Evolutionary conservation across 2,888 invertebrate genomes (phyloP).

Genomic region (Lomographa bimaculata): DNA sequence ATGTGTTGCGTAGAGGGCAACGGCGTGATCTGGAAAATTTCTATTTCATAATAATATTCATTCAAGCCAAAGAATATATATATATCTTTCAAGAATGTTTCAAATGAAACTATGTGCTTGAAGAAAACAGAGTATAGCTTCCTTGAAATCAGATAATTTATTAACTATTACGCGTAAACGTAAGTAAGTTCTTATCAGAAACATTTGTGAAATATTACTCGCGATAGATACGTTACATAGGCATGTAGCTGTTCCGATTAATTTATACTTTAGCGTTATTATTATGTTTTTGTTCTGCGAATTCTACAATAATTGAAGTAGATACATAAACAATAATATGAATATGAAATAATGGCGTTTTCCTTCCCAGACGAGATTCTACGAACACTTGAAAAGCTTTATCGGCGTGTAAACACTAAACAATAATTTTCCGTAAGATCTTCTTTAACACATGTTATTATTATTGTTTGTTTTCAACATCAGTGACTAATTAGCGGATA

Average conservation of each 20-base stretch:
- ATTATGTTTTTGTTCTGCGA: slow-evolving; percentile 12
- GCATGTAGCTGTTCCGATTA: too few species aligned
- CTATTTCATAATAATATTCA: slow-evolving; percentile 36
- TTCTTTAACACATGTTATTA: too few species aligned
- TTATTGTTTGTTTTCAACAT: too few species aligned
- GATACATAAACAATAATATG: slow-evolving; percentile 16
- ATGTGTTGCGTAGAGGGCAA: slow-evolving; percentile 47
- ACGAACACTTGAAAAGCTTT: slow-evolving; percentile 15
- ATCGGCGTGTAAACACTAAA: slow-evolving; percentile 15
- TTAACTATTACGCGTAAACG: too few species aligned
- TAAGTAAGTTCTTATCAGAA: too few species aligned
- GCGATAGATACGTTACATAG: too few species aligned
- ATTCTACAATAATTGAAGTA: slow-evolving; percentile 2
- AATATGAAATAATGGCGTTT: slow-evolving; percentile 20
- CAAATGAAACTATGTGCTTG: slow-evolving; percentile 4
- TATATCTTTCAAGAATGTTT: slow-evolving; percentile 1
- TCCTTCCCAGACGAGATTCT: slow-evolving; percentile 15
- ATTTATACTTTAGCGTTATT: too few species aligned
- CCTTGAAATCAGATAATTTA: too few species aligned
- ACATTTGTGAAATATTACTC: too few species aligned
- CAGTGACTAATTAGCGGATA: too few species aligned
- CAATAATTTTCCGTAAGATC: slow-evolving; percentile 14
- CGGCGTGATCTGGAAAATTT: slow-evolving; percentile 42
- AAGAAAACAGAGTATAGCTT: too few species aligned
- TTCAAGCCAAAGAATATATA: slow-evolving; percentile 5